Conservation (phyloP, 1,140 invertebrate genomes). For the Aphelenchoides besseyi region DNA sequence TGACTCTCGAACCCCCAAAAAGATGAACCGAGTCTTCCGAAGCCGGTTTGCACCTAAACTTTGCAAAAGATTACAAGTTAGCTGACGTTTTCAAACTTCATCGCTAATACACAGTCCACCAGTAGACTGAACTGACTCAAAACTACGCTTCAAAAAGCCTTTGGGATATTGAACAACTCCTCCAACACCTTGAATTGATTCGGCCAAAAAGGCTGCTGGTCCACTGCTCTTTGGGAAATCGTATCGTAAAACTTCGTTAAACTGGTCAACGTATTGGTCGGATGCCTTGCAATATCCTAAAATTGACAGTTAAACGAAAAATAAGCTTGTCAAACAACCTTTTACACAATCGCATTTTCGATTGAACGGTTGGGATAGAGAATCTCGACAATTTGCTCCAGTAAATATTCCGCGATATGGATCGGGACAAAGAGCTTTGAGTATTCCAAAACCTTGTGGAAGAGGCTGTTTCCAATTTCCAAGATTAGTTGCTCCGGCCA, state of each 20-base stretch:
- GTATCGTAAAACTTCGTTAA: slow-evolving; percentile 75
- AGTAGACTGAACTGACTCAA: slow-evolving; percentile 73
- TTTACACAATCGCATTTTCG: slow-evolving; percentile 30
- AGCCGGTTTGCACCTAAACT: slow-evolving; percentile 79
- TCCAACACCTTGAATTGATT: slow-evolving; percentile 85
- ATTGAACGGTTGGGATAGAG: slow-evolving; percentile 71
- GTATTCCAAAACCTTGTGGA: slow-evolving; percentile 73
- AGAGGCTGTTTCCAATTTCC: slow-evolving; percentile 76
- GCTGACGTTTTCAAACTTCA: slow-evolving; percentile 66
- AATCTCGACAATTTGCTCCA: slow-evolving; percentile 80
- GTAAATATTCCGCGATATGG: slow-evolving; percentile 84
- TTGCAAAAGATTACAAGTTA: slow-evolving; percentile 63
- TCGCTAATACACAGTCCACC: slow-evolving; percentile 86
- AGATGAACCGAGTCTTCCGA: slow-evolving; percentile 84
- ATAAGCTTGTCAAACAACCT: slow-evolving; percentile 27
- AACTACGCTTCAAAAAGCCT: slow-evolving; percentile 78
- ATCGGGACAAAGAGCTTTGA: slow-evolving; percentile 81
- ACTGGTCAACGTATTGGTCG: slow-evolving; percentile 76
- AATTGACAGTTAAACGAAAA: background rate
- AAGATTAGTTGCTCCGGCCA: slow-evolving; percentile 78
- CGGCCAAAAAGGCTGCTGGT: slow-evolving; percentile 83
- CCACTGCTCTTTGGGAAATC: slow-evolving; percentile 72
- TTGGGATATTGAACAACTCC: slow-evolving; percentile 86
- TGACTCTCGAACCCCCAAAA: slow-evolving; percentile 93
- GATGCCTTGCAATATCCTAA: slow-evolving; percentile 70